Conservation (phyloP, 1,140 invertebrate genomes). For the Solenopsis fugax region DNA sequence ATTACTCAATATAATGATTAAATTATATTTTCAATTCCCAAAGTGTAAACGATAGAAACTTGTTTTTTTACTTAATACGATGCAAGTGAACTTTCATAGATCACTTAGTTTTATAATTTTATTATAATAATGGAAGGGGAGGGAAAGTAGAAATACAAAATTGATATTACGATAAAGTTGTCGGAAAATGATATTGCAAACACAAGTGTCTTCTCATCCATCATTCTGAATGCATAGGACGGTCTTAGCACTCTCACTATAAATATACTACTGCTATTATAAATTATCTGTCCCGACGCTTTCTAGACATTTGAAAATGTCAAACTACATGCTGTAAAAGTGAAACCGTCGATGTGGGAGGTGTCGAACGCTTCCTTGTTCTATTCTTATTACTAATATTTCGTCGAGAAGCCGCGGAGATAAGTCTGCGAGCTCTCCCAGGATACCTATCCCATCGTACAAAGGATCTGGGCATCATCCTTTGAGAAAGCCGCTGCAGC, state of each 20-base stretch:
- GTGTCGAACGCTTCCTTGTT: slow-evolving; percentile 21
- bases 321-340: slow-evolving; percentile 15
- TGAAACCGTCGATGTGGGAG: neutral
- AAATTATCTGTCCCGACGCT: slow-evolving; percentile 18
- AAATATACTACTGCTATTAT: slow-evolving; percentile 22
- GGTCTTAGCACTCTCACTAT: neutral
- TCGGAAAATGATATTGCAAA: neutral
- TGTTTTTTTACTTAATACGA: neutral
- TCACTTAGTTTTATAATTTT: slow-evolving; percentile 14
- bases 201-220: neutral
- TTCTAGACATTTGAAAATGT: slow-evolving; percentile 59
- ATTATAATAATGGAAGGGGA: neutral
- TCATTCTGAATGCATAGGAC: neutral
- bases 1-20: neutral
- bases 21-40: slow-evolving; percentile 2
- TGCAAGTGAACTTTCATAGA: neutral
- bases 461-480: slow-evolving; percentile 26
- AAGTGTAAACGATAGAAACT: neutral
- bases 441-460: neutral
- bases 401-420: neutral
- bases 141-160: neutral
- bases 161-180: neutral
- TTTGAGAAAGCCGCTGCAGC: slow-evolving; percentile 28
- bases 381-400: neutral
- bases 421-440: neutral